A percentile compares a stretch with the other conserved stretches of the same genome.
These are phyloP conservation scores for Ditylenchus weischeri DNA, from an alignment of 2,888 invertebrate genomes.

Conservation along the genomic window DNA sequence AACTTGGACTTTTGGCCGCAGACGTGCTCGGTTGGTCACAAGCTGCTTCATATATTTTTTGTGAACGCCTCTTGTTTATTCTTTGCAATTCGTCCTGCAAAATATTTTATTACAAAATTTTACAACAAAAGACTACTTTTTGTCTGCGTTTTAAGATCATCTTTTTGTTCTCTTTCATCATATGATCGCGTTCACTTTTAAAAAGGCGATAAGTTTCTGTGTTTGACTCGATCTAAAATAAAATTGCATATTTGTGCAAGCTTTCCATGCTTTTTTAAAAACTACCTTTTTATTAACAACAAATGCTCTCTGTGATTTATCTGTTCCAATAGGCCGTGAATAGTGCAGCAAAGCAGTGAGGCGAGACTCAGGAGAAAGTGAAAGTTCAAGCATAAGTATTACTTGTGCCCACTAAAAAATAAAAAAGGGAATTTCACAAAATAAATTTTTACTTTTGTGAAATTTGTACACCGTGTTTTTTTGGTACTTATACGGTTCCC, in stretches of 20 bases:
- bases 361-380: slow-evolving; percentile 84
- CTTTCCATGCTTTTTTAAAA: neutral
- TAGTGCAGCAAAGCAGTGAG: slow-evolving; percentile 81
- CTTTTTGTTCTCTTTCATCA: slow-evolving; percentile 33
- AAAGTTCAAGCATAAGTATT: slow-evolving; percentile 90
- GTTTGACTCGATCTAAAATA: slow-evolving; percentile 23
- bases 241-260: neutral
- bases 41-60: too few species aligned
- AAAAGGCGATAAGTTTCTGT: slow-evolving; percentile 33
- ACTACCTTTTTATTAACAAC: slow-evolving; percentile 46
- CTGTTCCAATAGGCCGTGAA: slow-evolving; percentile 73
- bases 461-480: too few species aligned
- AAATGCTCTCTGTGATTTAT: slow-evolving; percentile 53
- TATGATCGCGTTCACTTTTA: slow-evolving; percentile 30
- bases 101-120: too few species aligned
- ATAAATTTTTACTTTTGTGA: too few species aligned
- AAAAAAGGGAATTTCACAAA: too few species aligned
- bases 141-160: slow-evolving; percentile 35
- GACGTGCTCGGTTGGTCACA: too few species aligned
- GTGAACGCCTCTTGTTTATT: too few species aligned
- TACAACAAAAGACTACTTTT: slow-evolving; percentile 16
- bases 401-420: slow-evolving; percentile 85
- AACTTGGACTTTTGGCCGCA: too few species aligned
- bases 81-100: too few species aligned
- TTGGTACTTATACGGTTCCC: too few species aligned